These are phyloP conservation scores for Eucera pruinosa DNA, from an alignment of 2,888 invertebrate species.

Conservation along the genomic window DNA sequence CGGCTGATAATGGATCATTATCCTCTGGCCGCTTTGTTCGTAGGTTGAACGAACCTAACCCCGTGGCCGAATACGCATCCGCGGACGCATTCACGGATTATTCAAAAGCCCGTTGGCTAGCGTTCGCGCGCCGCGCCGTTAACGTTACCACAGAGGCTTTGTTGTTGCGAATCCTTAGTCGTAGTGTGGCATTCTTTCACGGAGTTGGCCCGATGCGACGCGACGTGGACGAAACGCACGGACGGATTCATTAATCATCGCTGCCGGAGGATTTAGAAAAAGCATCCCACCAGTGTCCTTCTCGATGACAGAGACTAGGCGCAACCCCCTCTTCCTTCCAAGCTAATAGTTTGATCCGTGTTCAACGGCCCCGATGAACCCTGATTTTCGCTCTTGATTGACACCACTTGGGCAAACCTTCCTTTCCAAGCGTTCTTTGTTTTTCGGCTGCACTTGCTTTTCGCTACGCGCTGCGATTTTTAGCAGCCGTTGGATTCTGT, in stretches of 20 bases:
- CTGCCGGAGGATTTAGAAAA: slow-evolving; percentile 54
- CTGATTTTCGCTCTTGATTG: not conserved
- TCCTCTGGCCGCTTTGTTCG: slow-evolving; percentile 49
- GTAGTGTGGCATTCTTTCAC: slow-evolving; percentile 56
- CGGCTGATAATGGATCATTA: slow-evolving; percentile 62
- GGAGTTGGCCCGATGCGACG: slow-evolving; percentile 45
- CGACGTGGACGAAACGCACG: slow-evolving; percentile 49
- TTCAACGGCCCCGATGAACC: slow-evolving; percentile 5
- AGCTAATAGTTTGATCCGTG: slow-evolving; percentile 43
- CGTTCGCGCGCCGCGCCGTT: slow-evolving; percentile 14
- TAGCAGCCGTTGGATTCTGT: too few relatives aligned
- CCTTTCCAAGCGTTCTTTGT: too few relatives aligned
- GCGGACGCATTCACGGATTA: slow-evolving; percentile 56
- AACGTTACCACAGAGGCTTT: slow-evolving; percentile 19
- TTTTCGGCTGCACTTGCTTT: not conserved
- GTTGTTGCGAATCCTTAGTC: slow-evolving; percentile 59
- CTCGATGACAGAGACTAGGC: slow-evolving; percentile 43
- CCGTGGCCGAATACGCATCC: slow-evolving; percentile 53
- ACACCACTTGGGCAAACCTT: too few relatives aligned
- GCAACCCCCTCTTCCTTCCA: not conserved
- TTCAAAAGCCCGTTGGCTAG: slow-evolving; percentile 48
- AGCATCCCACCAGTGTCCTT: slow-evolving; percentile 46
- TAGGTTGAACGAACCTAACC: slow-evolving; percentile 34
- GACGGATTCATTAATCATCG: slow-evolving; percentile 56
- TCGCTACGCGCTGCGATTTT: too few relatives aligned